These are phyloP conservation scores for Boloria euphrosyne DNA, from an alignment of 2,888 invertebrate species.

Conservation along the genomic window DNA sequence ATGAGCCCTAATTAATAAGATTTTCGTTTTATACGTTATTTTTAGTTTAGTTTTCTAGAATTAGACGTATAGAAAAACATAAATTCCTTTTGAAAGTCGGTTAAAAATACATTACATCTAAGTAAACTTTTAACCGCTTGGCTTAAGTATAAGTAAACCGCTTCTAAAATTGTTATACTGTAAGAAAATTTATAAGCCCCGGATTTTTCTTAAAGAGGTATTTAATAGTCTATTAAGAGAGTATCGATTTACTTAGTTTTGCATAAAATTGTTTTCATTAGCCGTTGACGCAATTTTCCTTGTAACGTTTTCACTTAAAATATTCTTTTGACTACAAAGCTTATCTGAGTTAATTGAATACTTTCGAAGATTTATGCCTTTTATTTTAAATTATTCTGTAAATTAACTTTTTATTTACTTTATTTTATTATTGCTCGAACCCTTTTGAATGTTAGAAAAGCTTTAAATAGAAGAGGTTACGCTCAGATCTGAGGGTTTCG, in stretches of 20 bases:
- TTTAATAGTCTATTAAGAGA: conserved; percentile 42
- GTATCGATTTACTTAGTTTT: conserved; percentile 52
- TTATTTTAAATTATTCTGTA: conserved; percentile 30
- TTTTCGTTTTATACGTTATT: no score
- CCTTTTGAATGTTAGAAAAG: no score
- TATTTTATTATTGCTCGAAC: neutral
- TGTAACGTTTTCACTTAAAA: conserved; percentile 41
- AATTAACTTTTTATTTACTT: conserved; percentile 29
- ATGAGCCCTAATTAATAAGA: no score
- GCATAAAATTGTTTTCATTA: conserved; percentile 67
- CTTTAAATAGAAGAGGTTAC: no score
- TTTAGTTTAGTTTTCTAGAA: no score
- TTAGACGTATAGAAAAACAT: no score
- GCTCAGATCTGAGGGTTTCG: no score
- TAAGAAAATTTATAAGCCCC: conserved; percentile 20
- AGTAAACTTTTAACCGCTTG: no score
- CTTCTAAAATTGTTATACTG: conserved; percentile 1
- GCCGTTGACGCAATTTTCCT: conserved; percentile 45
- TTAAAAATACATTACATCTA: no score
- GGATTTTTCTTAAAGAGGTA: conserved; percentile 26
- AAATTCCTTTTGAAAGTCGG: no score
- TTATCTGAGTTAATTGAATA: conserved; percentile 41
- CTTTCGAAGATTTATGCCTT: conserved; percentile 41
- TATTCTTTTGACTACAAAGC: conserved; percentile 47
- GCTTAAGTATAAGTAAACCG: no score